Percentiles rank a stretch among this genome's conserved stretches.
Conservation (phyloP, 2,797 vertebrate genomes). For the Sebastes miniatus region DNA sequence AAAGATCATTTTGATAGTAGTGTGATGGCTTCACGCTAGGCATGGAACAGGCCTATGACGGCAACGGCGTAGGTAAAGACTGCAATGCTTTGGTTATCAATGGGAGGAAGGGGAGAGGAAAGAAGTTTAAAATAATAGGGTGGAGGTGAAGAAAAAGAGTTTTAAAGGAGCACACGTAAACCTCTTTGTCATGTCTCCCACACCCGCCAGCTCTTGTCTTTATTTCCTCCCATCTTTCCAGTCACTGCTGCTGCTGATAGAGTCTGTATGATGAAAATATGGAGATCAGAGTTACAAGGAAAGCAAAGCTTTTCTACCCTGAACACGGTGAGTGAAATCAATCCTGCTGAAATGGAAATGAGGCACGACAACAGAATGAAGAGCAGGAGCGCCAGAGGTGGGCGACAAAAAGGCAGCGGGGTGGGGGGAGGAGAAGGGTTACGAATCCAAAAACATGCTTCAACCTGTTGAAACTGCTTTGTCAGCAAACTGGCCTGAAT, state of each 20-base stretch:
- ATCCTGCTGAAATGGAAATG: slow-evolving; percentile 66
- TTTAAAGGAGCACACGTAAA: not conserved
- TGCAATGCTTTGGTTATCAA: not conserved
- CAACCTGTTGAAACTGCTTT: slow-evolving; percentile 63
- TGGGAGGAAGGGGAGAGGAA: not conserved
- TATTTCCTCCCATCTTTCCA: not conserved
- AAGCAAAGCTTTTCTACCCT: slow-evolving; percentile 45
- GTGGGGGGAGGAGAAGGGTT: not conserved
- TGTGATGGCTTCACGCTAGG: slow-evolving; percentile 3
- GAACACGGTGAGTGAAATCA: slow-evolving; percentile 60
- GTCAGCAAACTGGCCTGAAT: slow-evolving; percentile 49
- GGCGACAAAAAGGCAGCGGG: slow-evolving; percentile 30
- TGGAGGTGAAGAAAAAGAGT: not conserved
- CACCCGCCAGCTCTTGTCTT: not conserved
- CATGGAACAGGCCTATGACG: not conserved
- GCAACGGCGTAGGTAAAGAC: not conserved
- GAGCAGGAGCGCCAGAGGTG: slow-evolving; percentile 35
- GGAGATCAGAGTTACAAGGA: slow-evolving; percentile 26
- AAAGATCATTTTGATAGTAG: slow-evolving; percentile 37
- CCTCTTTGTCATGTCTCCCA: not conserved
- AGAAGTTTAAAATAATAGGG: slow-evolving; percentile 15
- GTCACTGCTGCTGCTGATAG: not conserved
- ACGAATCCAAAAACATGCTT: slow-evolving; percentile 57
- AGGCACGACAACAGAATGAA: slow-evolving; percentile 36
- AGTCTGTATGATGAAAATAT: slow-evolving; percentile 30